Evolutionary conservation across 1,140 invertebrate genomes (phyloP).

Genomic region (Trachymyrmex cornetzi): DNA sequence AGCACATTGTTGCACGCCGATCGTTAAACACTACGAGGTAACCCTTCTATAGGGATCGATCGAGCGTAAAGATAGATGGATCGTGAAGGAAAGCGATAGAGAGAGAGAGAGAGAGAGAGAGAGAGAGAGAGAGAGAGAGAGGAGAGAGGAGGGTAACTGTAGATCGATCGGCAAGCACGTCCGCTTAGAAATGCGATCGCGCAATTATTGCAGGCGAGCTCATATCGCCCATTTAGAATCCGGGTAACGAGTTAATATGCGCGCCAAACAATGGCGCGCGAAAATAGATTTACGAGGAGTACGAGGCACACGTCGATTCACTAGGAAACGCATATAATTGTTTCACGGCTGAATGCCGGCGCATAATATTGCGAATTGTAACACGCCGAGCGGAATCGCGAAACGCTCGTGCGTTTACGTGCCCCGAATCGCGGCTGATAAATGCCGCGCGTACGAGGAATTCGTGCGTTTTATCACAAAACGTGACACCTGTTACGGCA

Average conservation of each 20-base stretch:
- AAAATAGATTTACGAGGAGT: conserved; percentile 77
- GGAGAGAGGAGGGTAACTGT: not conserved
- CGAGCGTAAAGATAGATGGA: conserved; percentile 56
- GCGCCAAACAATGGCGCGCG: conserved; percentile 68
- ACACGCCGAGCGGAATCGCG: conserved; percentile 51
- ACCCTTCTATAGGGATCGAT: conserved; percentile 55
- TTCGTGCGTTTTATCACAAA: conserved; percentile 66
- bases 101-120: not conserved
- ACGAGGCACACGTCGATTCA: conserved; percentile 67
- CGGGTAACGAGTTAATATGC: conserved; percentile 76
- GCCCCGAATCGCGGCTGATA: conserved; percentile 75
- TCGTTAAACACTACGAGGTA: conserved; percentile 55
- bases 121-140: not conserved
- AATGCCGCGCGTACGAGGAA: conserved; percentile 67
- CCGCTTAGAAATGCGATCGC: conserved; percentile 56
- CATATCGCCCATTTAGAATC: conserved; percentile 67
- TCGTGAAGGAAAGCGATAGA: not conserved
- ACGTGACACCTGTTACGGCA: conserved; percentile 70
- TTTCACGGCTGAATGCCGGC: conserved; percentile 73
- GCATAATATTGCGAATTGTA: conserved; percentile 75
- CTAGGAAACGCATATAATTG: conserved; percentile 76
- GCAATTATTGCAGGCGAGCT: conserved; percentile 61
- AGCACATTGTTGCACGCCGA: conserved; percentile 48
- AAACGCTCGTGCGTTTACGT: conserved; percentile 70
- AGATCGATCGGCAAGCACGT: conserved; percentile 61